Conservation (phyloP, 2,113 vertebrate species). For the Crotalus horridus region DNA sequence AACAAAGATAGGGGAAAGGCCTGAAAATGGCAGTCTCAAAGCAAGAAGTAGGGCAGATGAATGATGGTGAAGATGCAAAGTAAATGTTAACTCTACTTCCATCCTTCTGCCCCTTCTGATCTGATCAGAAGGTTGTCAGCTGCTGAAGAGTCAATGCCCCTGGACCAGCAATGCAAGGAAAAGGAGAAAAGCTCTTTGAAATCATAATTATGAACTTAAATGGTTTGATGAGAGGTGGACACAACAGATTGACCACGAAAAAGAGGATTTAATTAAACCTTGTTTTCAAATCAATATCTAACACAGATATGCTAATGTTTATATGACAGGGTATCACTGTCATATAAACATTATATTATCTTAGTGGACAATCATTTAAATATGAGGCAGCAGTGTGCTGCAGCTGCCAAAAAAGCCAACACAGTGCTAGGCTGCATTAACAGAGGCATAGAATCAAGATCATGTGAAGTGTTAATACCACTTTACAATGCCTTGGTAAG, state of each 20-base stretch:
- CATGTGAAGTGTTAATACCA: too few species aligned
- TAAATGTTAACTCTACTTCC: neutral
- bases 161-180: neutral
- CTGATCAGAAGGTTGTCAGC: neutral
- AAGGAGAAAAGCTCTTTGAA: neutral
- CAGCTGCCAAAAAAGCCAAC: too few species aligned
- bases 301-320: neutral
- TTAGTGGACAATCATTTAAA: too few species aligned
- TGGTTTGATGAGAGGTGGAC: neutral
- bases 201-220: neutral
- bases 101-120: neutral
- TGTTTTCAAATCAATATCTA: neutral
- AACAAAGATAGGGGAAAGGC: neutral
- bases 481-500: too few species aligned
- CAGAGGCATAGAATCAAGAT: too few species aligned
- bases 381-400: too few species aligned
- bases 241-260: neutral
- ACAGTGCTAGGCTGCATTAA: too few species aligned
- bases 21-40: neutral
- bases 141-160: neutral
- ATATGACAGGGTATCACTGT: neutral
- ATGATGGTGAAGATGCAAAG: neutral
- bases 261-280: neutral
- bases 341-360: too few species aligned
- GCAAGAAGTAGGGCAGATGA: neutral